These are phyloP conservation scores for Drosophila recens DNA, from an alignment of 2,888 invertebrate genomes.

Conservation along the genomic window DNA sequence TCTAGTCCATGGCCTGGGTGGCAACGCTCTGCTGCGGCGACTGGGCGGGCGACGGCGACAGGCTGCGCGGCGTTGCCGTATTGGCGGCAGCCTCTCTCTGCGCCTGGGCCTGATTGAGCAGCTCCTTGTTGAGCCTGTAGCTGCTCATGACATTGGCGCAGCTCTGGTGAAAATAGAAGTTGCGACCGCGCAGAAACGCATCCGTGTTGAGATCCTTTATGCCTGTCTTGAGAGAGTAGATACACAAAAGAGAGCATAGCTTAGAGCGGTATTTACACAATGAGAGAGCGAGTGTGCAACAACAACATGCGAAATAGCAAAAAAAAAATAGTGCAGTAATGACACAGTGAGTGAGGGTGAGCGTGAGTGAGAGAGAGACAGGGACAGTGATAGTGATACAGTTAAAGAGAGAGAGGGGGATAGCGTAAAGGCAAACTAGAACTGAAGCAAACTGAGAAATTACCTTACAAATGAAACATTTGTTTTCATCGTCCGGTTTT, in stretches of 20 bases:
- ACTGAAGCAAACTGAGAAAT: conserved; percentile 84
- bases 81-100: conserved; percentile 52
- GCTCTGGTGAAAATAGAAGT: conserved; percentile 85
- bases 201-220: conserved; percentile 85
- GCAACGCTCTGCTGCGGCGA: conserved; percentile 74
- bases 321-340: conserved; percentile 30
- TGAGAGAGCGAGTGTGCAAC: conserved; percentile 3
- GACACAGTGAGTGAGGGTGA: conserved; percentile 1
- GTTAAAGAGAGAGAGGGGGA: conserved; percentile 1
- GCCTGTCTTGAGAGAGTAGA: conserved; percentile 82
- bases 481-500: conserved; percentile 87
- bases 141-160: conserved; percentile 85
- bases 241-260: conserved; percentile 41
- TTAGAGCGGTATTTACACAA: conserved; percentile 20
- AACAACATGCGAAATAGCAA: conserved; percentile 39
- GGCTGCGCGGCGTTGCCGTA: conserved; percentile 65
- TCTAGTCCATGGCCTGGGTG: conserved; percentile 60
- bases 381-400: not conserved
- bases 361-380: not conserved
- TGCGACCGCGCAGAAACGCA: conserved; percentile 84
- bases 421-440: conserved; percentile 46
- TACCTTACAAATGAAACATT: conserved; percentile 92
- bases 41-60: conserved; percentile 76
- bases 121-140: conserved; percentile 83
- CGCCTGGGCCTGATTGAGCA: conserved; percentile 80